These are phyloP conservation scores for Gonioctena quinquepunctata DNA, from an alignment of 1,140 invertebrate species.

Conservation along the genomic window DNA sequence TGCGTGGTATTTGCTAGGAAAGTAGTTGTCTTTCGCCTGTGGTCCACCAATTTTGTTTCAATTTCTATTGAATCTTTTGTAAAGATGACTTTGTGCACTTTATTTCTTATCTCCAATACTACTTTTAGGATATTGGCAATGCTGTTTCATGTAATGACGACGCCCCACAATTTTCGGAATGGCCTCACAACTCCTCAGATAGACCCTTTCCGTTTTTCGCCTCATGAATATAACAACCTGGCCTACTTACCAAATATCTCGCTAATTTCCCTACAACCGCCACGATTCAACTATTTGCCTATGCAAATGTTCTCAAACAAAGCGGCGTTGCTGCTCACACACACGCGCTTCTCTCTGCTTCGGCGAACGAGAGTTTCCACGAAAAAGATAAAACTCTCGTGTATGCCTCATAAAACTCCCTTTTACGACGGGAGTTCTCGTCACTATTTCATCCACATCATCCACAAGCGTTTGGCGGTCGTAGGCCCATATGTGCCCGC, in stretches of 20 bases:
- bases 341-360: not conserved
- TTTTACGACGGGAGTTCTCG: slow-evolving; percentile 15
- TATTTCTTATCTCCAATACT: too few relatives aligned
- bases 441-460: slow-evolving; percentile 22
- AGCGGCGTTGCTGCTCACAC: not conserved
- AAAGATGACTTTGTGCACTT: too few relatives aligned
- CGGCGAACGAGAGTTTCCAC: not conserved
- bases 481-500: slow-evolving; percentile 9
- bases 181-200: too few relatives aligned
- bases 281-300: not conserved
- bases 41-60: too few relatives aligned
- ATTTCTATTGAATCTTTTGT: too few relatives aligned
- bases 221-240: not conserved
- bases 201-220: not conserved
- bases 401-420: slow-evolving; percentile 15
- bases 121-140: too few relatives aligned
- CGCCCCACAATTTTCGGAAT: too few relatives aligned
- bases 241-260: not conserved
- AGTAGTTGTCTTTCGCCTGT: too few relatives aligned
- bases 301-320: not conserved
- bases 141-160: too few relatives aligned
- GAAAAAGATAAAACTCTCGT: slow-evolving; percentile 5
- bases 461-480: slow-evolving; percentile 17
- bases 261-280: not conserved
- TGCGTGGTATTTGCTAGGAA: too few relatives aligned